Percentiles rank a stretch among this genome's conserved stretches.
Conservation (phyloP, 2,888 invertebrate genomes). For the Endotricha flammealis region DNA sequence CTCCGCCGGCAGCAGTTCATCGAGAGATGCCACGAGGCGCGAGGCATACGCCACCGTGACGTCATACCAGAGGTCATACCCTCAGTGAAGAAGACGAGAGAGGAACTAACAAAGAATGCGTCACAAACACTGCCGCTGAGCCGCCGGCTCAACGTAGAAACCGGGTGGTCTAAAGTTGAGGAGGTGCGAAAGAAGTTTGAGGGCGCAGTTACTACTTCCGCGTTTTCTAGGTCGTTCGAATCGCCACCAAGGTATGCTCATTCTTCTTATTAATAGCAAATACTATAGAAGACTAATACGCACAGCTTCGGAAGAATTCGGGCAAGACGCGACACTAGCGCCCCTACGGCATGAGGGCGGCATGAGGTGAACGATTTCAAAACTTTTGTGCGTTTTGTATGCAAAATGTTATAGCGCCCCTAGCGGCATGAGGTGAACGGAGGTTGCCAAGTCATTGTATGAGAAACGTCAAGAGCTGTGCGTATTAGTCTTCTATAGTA, state of each 20-base stretch:
- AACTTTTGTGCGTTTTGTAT: no score
- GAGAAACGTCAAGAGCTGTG: no score
- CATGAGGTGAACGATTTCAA: no score
- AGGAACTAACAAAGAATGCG: slow-evolving; percentile 68
- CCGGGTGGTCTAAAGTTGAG: slow-evolving; percentile 72
- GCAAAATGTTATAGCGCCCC: no score
- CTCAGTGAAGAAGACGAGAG: slow-evolving; percentile 60
- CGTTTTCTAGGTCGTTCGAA: slow-evolving; percentile 64
- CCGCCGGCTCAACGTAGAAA: slow-evolving; percentile 69
- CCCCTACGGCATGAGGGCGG: no score
- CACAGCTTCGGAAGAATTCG: no score
- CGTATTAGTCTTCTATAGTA: no score
- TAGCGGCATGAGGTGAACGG: no score
- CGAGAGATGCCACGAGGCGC: slow-evolving; percentile 68
- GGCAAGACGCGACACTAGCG: no score
- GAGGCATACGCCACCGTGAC: slow-evolving; percentile 49
- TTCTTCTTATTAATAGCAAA: no score
- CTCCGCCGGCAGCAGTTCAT: slow-evolving; percentile 66
- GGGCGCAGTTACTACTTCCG: slow-evolving; percentile 45
- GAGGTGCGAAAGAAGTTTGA: slow-evolving; percentile 73
- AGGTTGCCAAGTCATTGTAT: no score
- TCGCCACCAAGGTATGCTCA: slow-evolving; percentile 59
- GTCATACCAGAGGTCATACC: slow-evolving; percentile 45
- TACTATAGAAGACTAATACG: no score
- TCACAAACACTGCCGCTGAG: slow-evolving; percentile 52